These are phyloP conservation scores for Pegoplata infirma DNA, from an alignment of 2,888 invertebrate species.

Conservation along the genomic window DNA sequence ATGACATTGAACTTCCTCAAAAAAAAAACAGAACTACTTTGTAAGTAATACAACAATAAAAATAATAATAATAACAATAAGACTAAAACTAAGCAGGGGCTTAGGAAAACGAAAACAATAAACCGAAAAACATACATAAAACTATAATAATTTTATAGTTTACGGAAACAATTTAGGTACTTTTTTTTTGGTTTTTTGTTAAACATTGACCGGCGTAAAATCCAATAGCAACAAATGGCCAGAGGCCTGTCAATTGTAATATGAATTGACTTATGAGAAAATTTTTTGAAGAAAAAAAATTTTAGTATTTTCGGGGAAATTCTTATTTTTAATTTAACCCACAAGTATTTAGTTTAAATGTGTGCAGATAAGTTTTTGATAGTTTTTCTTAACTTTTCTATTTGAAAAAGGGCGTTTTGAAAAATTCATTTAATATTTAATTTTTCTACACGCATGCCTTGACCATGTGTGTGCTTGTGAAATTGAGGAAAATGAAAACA, in stretches of 20 bases:
- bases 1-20: constrained; percentile 43
- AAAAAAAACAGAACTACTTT: neutral
- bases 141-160: constrained; percentile 26
- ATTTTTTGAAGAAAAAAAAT: neutral
- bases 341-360: neutral
- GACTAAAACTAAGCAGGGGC: constrained; percentile 11
- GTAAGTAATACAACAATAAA: neutral
- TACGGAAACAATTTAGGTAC: constrained; percentile 30
- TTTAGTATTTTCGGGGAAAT: neutral
- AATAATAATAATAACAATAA: constrained; percentile 16
- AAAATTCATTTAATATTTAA: neutral
- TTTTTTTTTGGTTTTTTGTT: neutral
- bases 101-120: constrained; percentile 9
- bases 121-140: constrained; percentile 12
- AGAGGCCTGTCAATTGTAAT: neutral
- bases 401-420: neutral
- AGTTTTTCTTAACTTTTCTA: neutral
- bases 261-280: neutral
- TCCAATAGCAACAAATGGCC: neutral
- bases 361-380: neutral
- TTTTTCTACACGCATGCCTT: constrained; percentile 10
- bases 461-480: constrained; percentile 17
- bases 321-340: neutral
- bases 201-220: constrained; percentile 8
- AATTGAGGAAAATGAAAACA: neutral